phyloP scores from a whole-genome alignment of 2,888 invertebrate species.

The Apamea crenata region DNA sequence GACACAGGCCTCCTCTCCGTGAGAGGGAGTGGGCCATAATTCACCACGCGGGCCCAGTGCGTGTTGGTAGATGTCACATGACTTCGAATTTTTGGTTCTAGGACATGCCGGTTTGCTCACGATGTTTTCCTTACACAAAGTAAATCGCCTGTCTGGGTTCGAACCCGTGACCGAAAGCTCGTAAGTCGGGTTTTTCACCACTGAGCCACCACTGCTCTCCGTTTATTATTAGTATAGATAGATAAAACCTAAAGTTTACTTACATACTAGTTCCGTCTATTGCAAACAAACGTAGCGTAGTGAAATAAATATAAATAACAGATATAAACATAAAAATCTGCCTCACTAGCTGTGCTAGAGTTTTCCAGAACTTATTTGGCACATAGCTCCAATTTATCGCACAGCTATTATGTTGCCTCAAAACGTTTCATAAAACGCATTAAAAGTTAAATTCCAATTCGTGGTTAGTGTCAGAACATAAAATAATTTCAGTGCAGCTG shows the following conservation, averaged over 20 bases:
- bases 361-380: slow-evolving; percentile 52
- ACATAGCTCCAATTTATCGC: slow-evolving; percentile 28
- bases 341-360: slow-evolving; percentile 22
- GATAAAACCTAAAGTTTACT: not conserved
- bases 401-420: slow-evolving; percentile 14
- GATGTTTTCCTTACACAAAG: too few species aligned
- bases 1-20: too few species aligned
- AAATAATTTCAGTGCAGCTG: not conserved
- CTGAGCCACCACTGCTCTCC: too few species aligned
- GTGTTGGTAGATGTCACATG: too few species aligned
- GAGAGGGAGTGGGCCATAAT: too few species aligned
- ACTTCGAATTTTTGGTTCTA: too few species aligned
- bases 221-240: too few species aligned
- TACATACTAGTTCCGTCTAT: not conserved
- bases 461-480: not conserved
- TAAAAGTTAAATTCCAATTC: not conserved
- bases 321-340: slow-evolving; percentile 19
- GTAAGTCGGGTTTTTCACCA: too few species aligned
- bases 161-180: too few species aligned
- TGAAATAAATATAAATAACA: slow-evolving; percentile 41
- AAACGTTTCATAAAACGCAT: slow-evolving; percentile 28
- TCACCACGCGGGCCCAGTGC: too few species aligned
- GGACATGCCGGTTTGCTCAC: too few species aligned
- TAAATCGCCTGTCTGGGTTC: too few species aligned
- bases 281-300: slow-evolving; percentile 1